Evolutionary conservation across 2,113 vertebrate species (phyloP), one percentile per base, ranked within the genome.

Genomic region (Elephantulus edwardii): DNA sequence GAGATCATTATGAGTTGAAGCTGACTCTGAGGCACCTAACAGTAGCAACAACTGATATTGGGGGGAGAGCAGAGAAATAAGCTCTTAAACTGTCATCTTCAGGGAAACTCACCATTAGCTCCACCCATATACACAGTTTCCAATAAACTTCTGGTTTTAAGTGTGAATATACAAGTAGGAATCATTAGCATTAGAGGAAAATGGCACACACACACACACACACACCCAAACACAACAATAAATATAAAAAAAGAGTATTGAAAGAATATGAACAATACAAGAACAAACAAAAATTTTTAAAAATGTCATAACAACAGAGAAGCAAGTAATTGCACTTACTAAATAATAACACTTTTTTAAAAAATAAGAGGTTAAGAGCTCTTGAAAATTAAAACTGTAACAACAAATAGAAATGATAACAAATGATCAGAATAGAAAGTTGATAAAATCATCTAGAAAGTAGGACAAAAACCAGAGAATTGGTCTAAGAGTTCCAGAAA

Each of bases 201-300:
- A 89, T 64, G 7, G 42, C 26, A 35, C 64, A 52, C 19, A 52
- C 24, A 13, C n/a, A n/a, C n/a, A n/a, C n/a, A n/a, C n/a, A 60
- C 76, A 56, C 38, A 8, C 35, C 60, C 46, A 56, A 80, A 19
- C 3, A 44, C 74, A 62, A 66, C 70, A 50, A 81, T 46, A 83
- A 74, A 88, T 26, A 76, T 40, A 4, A 4, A 80, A 88, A 85
- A 91, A 11, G 28, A 89, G 62, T 16, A n/a, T 62, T 76, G 48
- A 81, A 14, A 35, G 42, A 89, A 26, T 89, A 33, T 28, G 35
- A 82, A 24, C 33, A 50, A 46, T 72, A 35, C 72, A 78, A 12
- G 10, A 72, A 28, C 30, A 78, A 22, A 89, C n/a, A 92, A 38
- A 91, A 92, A 50, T 24, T 75, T 83, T 74, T n/a, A n/a, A 64